Evolutionary conservation across 2,888 invertebrate species (phyloP).

Genomic region (Philonicus albiceps): DNA sequence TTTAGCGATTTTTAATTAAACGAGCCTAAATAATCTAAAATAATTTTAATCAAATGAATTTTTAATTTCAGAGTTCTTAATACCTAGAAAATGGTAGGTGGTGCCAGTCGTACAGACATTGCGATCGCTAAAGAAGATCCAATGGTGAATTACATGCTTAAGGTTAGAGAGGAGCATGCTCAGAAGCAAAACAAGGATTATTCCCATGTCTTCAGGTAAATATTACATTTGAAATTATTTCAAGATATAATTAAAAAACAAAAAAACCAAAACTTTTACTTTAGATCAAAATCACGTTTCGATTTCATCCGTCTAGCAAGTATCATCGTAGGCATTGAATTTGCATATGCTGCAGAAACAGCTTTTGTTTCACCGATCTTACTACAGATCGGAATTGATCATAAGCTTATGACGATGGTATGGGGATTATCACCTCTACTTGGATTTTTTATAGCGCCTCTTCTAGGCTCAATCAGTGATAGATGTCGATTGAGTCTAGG

Average conservation of each 20-base stretch:
- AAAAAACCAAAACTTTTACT: neutral
- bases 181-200: slow-evolving; percentile 59
- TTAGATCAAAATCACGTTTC: slow-evolving; percentile 56
- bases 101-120: slow-evolving; percentile 46
- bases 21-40: too few relatives aligned
- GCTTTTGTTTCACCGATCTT: slow-evolving; percentile 73
- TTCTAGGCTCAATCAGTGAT: slow-evolving; percentile 70
- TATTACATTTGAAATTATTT: neutral
- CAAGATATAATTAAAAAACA: neutral
- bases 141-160: slow-evolving; percentile 61
- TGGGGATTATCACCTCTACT: slow-evolving; percentile 63
- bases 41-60: too few relatives aligned
- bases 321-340: slow-evolving; percentile 68
- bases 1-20: too few relatives aligned
- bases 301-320: slow-evolving; percentile 60
- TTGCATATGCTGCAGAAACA: slow-evolving; percentile 74
- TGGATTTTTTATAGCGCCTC: slow-evolving; percentile 62
- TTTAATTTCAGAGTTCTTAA: neutral
- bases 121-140: slow-evolving; percentile 56
- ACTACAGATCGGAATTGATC: slow-evolving; percentile 69
- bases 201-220: slow-evolving; percentile 61
- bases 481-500: slow-evolving; percentile 67
- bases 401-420: slow-evolving; percentile 68
- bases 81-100: slow-evolving; percentile 58
- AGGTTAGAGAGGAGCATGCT: slow-evolving; percentile 60